Conservation (phyloP, 2,797 vertebrate genomes). For the Steatocranus sp. region DNA sequence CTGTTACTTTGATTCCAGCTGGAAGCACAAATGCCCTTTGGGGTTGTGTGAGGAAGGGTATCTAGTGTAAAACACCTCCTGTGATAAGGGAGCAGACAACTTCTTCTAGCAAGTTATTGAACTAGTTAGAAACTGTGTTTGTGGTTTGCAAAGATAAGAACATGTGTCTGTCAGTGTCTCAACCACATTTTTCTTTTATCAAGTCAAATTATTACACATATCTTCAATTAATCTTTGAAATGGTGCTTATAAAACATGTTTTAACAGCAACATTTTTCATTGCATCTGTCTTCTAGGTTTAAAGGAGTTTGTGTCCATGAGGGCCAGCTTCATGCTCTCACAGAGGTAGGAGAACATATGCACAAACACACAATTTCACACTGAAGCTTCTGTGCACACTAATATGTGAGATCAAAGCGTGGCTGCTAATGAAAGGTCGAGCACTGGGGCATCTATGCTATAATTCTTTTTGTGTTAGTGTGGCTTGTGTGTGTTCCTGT, state of each 20-base stretch:
- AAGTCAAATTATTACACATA: neutral
- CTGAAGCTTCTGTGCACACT: neutral
- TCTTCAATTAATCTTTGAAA: neutral
- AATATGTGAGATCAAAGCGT: neutral
- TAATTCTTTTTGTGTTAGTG: neutral
- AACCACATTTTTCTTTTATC: neutral
- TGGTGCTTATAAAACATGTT: neutral
- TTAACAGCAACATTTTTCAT: neutral
- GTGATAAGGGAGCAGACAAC: neutral
- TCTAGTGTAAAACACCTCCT: fast-evolving
- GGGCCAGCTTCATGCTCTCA: slow-evolving; percentile 96
- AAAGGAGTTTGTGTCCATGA: slow-evolving; percentile 98
- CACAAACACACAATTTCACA: neutral
- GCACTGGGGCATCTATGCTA: neutral
- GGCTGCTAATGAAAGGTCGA: neutral
- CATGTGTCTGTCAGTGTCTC: neutral
- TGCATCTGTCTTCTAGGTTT: slow-evolving; percentile 79
- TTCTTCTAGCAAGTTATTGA: neutral
- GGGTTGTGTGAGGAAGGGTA: neutral
- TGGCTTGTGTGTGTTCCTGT: neutral
- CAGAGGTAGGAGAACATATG: slow-evolving; percentile 84
- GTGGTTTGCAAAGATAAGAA: neutral
- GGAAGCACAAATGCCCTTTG: neutral
- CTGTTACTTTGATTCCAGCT: neutral
- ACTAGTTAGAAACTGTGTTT: neutral